These are phyloP conservation scores for Hypomesus transpacificus DNA, from an alignment of 2,113 vertebrate species.

Conservation along the genomic window DNA sequence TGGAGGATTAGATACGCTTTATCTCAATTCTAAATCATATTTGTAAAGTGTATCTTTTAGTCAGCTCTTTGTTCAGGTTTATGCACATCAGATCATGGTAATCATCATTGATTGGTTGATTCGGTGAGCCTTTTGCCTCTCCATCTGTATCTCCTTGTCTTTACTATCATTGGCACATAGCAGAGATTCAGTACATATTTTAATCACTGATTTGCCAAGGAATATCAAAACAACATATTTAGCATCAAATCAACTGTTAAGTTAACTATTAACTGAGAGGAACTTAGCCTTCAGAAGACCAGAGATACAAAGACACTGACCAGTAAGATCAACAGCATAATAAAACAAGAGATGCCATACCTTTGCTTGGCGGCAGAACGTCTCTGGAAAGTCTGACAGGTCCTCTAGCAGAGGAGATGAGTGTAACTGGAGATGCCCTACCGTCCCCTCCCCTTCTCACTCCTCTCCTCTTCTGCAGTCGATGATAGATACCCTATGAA, in stretches of 20 bases:
- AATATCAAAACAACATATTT: neutral
- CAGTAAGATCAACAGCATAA: no score
- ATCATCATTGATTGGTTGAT: neutral
- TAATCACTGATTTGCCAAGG: no score
- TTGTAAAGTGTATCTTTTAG: neutral
- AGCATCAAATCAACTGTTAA: neutral
- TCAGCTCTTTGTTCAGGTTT: constrained; percentile 20
- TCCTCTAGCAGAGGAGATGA: constrained; percentile 19
- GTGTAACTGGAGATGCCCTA: neutral
- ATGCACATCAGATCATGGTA: constrained; percentile 2
- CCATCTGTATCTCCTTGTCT: no score
- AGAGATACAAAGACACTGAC: neutral
- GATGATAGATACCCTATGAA: constrained; percentile 56
- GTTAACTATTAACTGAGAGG: no score
- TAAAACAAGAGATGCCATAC: constrained; percentile 45
- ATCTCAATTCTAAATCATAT: neutral
- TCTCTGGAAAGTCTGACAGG: constrained; percentile 26
- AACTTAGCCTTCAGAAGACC: neutral
- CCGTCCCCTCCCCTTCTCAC: constrained; percentile 37
- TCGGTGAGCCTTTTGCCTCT: neutral
- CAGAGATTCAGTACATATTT: no score
- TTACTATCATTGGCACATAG: no score
- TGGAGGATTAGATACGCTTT: neutral
- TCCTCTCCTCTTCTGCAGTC: constrained; percentile 47
- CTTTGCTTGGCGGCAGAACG: constrained; percentile 33